Conservation (phyloP, 37 sponge, comb jelly and placozoan species). For the Cladorhizidae sp. region DNA sequence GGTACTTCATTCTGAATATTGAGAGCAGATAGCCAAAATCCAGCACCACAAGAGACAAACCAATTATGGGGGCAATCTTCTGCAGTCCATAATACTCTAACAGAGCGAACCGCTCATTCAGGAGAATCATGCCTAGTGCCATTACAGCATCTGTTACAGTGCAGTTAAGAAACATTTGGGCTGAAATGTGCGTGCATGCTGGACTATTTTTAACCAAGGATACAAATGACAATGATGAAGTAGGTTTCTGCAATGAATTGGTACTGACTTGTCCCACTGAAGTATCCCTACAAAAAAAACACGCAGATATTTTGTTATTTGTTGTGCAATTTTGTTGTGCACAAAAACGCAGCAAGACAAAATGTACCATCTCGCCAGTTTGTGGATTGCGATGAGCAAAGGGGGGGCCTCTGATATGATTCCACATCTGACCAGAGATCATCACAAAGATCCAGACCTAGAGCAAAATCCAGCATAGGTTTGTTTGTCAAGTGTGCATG, state of each 20-base stretch:
- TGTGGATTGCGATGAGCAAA: constrained; percentile 90
- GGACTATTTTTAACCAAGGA: constrained; percentile 35
- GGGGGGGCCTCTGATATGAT: constrained; percentile 97
- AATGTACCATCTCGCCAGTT: constrained; percentile 83
- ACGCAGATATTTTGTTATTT: no score
- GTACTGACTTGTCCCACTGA: constrained; percentile 95
- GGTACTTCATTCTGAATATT: constrained; percentile 94
- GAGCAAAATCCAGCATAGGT: neutral
- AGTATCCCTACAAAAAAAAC: constrained; percentile 68
- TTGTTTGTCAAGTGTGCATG: neutral
- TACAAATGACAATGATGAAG: constrained; percentile 80
- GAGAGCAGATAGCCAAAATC: constrained; percentile 92
- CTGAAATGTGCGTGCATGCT: neutral
- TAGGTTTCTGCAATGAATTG: constrained; percentile 98
- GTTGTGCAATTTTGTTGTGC: neutral
- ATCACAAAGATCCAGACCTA: constrained; percentile 90
- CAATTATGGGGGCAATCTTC: constrained; percentile 67
- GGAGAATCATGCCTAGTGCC: constrained; percentile 64
- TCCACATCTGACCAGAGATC: constrained; percentile 99
- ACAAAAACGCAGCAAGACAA: no score
- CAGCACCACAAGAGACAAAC: constrained; percentile 84
- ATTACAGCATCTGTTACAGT: constrained; percentile 73
- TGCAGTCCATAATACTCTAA: constrained; percentile 57
- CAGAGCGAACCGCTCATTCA: constrained; percentile 59
- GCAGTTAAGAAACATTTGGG: neutral